Base-by-base conservation (phyloP, 1,140 invertebrate genomes). In the Drosophila bifasciata region DNA sequence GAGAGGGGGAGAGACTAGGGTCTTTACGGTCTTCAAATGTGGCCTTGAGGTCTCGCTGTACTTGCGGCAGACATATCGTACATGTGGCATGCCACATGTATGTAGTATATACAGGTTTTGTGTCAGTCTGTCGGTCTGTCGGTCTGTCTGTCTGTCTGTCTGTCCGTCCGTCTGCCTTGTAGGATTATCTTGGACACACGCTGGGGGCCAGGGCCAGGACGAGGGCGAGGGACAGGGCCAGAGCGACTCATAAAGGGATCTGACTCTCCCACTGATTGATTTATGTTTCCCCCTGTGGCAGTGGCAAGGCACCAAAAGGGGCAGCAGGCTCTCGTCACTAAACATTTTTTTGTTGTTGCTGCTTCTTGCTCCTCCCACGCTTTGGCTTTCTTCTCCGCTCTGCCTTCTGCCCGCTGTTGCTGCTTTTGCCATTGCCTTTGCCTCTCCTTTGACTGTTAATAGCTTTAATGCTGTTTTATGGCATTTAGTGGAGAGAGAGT, bases 391-490 rank as follows among this genome's bases (percentile, higher is more conserved):
- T 50, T 51, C 6, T 44, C 5, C 21, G 21, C 51, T n/a, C n/a
- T n/a, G n/a, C 19, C 36, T 50, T 51, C 6, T 44, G 11, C 19
- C 5, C 21, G 21, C 51, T n/a, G 13, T 43, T 59, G 58, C 55
- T 19, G 16, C 51, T 16, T 7, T 43, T 58, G 58, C 53, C 57
- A 60, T 57, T 66, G 58, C 56, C 62, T 49, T 15, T 21, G 55
- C 41, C 43, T 56, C 59, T 69, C 74, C 55, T 66, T 64, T 36
- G 76, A 45, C 81, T 80, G 81, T 86, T 85, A 85, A 85, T 85
- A 80, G 81, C 77, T 86, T 86, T 85, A 85, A 85, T 85, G 81
- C 81, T 86, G 73, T 77, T 85, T 85, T 85, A 85, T 85, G 81
- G 74, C 80, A 86, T 70, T 81, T 79, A 72, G 74, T 66, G 70